phyloP scores from a whole-genome alignment of 2,888 invertebrate species.

The Beris morrisii region DNA sequence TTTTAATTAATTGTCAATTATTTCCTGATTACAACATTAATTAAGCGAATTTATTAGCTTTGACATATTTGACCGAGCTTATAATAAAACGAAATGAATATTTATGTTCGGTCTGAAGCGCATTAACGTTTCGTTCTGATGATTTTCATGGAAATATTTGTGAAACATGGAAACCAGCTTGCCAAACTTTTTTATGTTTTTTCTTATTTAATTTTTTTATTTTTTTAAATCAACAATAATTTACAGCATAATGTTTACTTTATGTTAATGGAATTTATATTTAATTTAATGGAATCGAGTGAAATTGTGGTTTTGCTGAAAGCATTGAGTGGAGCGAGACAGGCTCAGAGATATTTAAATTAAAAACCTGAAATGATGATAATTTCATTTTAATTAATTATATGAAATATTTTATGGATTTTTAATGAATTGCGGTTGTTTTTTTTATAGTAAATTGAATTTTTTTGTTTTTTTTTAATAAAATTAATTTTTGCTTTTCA shows the following conservation, averaged over 20 bases:
- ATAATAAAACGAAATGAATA: constrained; percentile 32
- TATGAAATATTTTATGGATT: constrained; percentile 1
- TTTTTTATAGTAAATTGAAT: neutral
- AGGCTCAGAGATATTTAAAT: neutral
- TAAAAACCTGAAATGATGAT: neutral
- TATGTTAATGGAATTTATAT: constrained; percentile 23
- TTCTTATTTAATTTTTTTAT: too few relatives aligned
- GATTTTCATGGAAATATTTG: constrained; percentile 11
- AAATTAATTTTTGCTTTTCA: constrained; percentile 49
- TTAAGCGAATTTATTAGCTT: constrained; percentile 43
- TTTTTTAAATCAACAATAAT: too few relatives aligned
- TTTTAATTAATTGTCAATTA: constrained; percentile 47
- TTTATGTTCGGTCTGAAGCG: constrained; percentile 18
- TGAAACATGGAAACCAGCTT: neutral
- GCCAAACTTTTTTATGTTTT: too few relatives aligned
- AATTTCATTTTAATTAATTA: constrained; percentile 1
- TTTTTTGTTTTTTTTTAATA: neutral
- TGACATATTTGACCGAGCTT: constrained; percentile 38
- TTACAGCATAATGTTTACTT: too few relatives aligned
- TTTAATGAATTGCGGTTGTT: constrained; percentile 4
- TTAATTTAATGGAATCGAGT: constrained; percentile 18
- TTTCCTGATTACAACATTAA: constrained; percentile 41
- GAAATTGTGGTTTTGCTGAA: neutral
- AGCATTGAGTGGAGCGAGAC: neutral
- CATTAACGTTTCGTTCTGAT: constrained; percentile 8